Evolutionary conservation across 1,140 invertebrate species (phyloP).

Genomic region (Drosophila miranda): DNA sequence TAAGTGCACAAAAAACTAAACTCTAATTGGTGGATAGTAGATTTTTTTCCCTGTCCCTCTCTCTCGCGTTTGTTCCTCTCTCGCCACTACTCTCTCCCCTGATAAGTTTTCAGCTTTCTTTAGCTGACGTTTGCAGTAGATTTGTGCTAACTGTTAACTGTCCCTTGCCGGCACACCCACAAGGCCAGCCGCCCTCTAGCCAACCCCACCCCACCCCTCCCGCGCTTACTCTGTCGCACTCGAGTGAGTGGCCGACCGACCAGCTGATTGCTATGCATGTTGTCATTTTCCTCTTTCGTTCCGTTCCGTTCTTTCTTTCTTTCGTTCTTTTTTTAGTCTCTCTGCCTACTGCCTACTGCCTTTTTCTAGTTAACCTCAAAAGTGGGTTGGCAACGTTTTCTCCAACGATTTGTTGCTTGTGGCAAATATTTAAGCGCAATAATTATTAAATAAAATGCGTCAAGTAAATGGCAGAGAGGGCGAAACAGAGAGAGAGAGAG

Average conservation of each 20-base stretch:
- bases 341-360: not conserved
- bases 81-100: constrained; percentile 8
- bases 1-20: constrained; percentile 44
- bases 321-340: not conserved
- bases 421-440: constrained; percentile 1
- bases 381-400: constrained; percentile 4
- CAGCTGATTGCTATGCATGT: constrained; percentile 63
- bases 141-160: constrained; percentile 17
- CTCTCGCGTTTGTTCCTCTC: not conserved
- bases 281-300: constrained; percentile 34
- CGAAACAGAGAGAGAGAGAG: constrained; percentile 9
- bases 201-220: not conserved
- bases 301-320: not conserved
- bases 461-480: constrained; percentile 19
- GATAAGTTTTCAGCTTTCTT: constrained; percentile 65
- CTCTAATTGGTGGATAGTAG: too few species aligned
- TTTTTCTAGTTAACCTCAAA: constrained; percentile 30
- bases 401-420: too few species aligned
- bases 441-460: constrained; percentile 19
- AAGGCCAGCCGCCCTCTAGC: constrained; percentile 3
- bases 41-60: not conserved
- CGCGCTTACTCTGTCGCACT: not conserved
- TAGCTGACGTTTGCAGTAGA: constrained; percentile 66
- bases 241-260: constrained; percentile 5
- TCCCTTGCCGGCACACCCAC: constrained; percentile 18